Evolutionary conservation across 2,888 invertebrate genomes (phyloP).

Genomic region (Pyrgus malvae): DNA sequence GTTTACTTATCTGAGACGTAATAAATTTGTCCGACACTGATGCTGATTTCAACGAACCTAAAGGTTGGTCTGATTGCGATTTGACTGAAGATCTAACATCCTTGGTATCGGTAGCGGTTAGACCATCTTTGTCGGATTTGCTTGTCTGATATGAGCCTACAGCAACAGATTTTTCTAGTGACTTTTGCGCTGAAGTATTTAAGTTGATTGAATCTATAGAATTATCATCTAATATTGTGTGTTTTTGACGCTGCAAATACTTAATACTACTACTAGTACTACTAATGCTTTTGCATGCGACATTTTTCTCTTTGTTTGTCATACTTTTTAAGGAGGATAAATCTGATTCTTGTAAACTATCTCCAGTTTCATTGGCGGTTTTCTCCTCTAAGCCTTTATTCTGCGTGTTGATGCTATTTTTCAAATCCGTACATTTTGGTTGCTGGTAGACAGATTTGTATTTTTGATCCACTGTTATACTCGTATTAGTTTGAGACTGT

Average conservation of each 20-base stretch:
- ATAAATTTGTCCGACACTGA: background rate
- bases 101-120: no score
- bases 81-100: no score
- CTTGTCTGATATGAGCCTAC: no score
- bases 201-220: no score
- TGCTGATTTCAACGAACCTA: no score
- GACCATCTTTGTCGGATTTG: no score
- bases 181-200: no score
- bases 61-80: no score
- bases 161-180: no score
- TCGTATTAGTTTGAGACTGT: background rate
- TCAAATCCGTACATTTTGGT: background rate
- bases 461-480: conserved; percentile 4
- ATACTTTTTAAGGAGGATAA: conserved; percentile 1
- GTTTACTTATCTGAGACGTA: background rate
- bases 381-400: background rate
- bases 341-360: background rate
- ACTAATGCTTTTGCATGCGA: background rate
- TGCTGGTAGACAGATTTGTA: background rate
- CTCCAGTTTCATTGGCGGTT: background rate
- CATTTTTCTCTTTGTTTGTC: background rate
- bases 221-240: conserved; percentile 40
- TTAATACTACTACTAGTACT: conserved; percentile 34
- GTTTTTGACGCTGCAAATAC: conserved; percentile 53
- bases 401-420: background rate